Evolutionary conservation across 1,140 invertebrate genomes (phyloP).

Genomic region (Armadillidium nasatum): DNA sequence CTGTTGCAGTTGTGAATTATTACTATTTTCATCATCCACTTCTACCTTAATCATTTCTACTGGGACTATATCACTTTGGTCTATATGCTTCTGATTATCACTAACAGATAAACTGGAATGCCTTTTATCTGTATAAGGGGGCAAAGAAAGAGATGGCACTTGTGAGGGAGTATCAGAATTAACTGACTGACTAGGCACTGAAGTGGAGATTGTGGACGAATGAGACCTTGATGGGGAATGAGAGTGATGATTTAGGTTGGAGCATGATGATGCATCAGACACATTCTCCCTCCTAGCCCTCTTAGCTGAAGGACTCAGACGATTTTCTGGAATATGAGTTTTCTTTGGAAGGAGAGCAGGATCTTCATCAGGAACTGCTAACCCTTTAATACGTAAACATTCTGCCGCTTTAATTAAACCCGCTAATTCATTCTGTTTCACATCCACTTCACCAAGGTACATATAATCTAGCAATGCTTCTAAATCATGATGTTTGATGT

Average conservation of each 20-base stretch:
- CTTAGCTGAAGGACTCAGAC: not conserved
- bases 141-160: not conserved
- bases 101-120: not conserved
- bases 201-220: not conserved
- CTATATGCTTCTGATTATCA: not conserved
- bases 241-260: not conserved
- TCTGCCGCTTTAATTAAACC: not conserved
- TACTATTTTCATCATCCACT: not conserved
- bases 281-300: not conserved
- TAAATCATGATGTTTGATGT: not conserved
- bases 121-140: not conserved
- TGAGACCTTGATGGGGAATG: not conserved
- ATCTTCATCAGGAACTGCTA: not conserved
- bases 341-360: not conserved
- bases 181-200: slow-evolving; percentile 2
- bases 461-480: slow-evolving; percentile 6
- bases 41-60: slow-evolving; percentile 1
- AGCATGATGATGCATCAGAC: not conserved
- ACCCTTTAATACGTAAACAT: not conserved
- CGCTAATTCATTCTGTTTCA: not conserved
- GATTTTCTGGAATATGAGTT: not conserved
- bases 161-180: not conserved
- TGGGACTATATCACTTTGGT: not conserved
- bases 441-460: not conserved
- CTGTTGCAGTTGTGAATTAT: not conserved